Evolutionary conservation across 2,797 vertebrate species (phyloP).

Genomic region (Lepus townsendii): DNA sequence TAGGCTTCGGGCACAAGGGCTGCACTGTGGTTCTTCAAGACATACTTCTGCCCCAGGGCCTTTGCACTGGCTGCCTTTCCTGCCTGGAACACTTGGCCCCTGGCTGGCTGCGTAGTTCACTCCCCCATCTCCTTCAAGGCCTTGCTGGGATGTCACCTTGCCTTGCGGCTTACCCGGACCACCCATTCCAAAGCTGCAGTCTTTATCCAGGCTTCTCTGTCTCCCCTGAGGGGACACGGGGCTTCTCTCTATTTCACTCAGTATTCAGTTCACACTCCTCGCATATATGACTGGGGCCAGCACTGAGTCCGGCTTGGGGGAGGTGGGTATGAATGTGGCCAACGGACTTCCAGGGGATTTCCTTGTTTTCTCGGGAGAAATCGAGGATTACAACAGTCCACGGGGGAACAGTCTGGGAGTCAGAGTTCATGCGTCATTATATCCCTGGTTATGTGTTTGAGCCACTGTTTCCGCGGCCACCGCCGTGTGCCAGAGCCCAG

Average conservation of each 20-base stretch:
- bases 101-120: background rate
- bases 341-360: background rate
- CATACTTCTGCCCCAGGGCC: background rate
- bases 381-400: background rate
- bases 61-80: background rate
- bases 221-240: background rate
- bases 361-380: conserved; percentile 26
- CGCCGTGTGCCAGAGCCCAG: background rate
- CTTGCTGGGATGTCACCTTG: background rate
- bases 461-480: background rate
- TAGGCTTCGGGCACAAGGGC: background rate
- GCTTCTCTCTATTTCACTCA: background rate
- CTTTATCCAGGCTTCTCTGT: background rate
- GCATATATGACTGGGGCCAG: background rate
- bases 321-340: background rate
- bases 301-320: background rate
- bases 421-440: background rate
- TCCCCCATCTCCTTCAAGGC: background rate
- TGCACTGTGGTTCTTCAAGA: background rate
- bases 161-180: background rate
- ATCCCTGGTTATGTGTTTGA: background rate
- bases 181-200: background rate
- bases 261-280: background rate
- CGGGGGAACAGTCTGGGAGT: background rate
- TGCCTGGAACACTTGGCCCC: background rate